Evolutionary conservation across 2,113 vertebrate species (phyloP).

Genomic region (rat (Rattus norvegicus)): GRCr8 NC_086038.1:47589001-47589500

Average conservation of each 20-base stretch:
- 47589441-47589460: conserved; percentile 73
- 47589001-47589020: background rate
- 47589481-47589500: conserved; percentile 82
- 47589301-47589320: conserved; percentile 43
- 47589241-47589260: conserved; percentile 13
- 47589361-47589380: conserved; percentile 69
- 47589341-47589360: conserved; percentile 50
- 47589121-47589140: conserved; percentile 45
- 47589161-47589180: no score
- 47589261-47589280: conserved; percentile 53
- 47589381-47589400: conserved; percentile 69
- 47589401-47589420: conserved; percentile 71
- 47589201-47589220: no score
- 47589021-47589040: background rate
- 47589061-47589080: conserved; percentile 30
- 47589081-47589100: conserved; percentile 21
- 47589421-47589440: conserved; percentile 50
- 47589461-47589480: conserved; percentile 78
- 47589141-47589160: no score
- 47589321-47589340: conserved; percentile 45
- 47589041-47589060: conserved; percentile 14
- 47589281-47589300: conserved; percentile 25
- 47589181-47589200: no score
- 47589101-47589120: conserved; percentile 35
- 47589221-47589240: no score